A percentile compares a stretch with the other conserved stretches of the same genome.
phyloP scores from a whole-genome alignment of 2,797 vertebrate species.

The Takifugu rubripes region DNA sequence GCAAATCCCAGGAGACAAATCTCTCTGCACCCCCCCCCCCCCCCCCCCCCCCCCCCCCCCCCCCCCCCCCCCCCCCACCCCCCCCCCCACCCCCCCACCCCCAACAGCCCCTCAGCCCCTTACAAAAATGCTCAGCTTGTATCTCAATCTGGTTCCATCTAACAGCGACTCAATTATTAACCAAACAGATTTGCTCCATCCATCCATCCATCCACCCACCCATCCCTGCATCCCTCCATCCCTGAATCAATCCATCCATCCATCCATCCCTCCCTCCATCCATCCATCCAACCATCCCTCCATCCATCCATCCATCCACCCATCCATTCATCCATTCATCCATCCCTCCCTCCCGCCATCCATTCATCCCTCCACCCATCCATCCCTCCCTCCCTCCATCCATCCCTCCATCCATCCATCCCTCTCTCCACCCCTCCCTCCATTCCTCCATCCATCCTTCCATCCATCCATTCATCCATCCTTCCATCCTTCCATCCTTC shows the following conservation, averaged over 20 bases:
- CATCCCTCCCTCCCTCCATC: slow-evolving; percentile 28
- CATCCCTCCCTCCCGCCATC: slow-evolving; percentile 37
- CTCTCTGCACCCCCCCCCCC: too few species aligned
- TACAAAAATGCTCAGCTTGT: slow-evolving; percentile 7
- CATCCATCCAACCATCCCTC: background rate
- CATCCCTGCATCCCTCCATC: slow-evolving; percentile 37
- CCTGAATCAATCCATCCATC: slow-evolving; percentile 27
- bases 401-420: slow-evolving; percentile 2
- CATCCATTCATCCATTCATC: too few species aligned
- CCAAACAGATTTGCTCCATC: slow-evolving; percentile 19
- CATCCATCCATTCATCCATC: too few species aligned
- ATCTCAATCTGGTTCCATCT: slow-evolving; percentile 38
- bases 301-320: background rate
- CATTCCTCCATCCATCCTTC: too few species aligned
- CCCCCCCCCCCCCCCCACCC: background rate
- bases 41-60: background rate
- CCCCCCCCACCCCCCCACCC: background rate
- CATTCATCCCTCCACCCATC: slow-evolving; percentile 37
- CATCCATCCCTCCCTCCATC: slow-evolving; percentile 37
- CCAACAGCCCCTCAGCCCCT: background rate
- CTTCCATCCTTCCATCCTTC: slow-evolving; percentile 29
- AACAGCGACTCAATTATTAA: slow-evolving; percentile 43
- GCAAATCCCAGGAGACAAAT: slow-evolving; percentile 5
- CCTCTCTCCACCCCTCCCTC: slow-evolving; percentile 44
- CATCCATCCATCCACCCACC: too few species aligned